phyloP scores from a whole-genome alignment of 2,888 invertebrate species.

The Eupithecia subfuscata region DNA sequence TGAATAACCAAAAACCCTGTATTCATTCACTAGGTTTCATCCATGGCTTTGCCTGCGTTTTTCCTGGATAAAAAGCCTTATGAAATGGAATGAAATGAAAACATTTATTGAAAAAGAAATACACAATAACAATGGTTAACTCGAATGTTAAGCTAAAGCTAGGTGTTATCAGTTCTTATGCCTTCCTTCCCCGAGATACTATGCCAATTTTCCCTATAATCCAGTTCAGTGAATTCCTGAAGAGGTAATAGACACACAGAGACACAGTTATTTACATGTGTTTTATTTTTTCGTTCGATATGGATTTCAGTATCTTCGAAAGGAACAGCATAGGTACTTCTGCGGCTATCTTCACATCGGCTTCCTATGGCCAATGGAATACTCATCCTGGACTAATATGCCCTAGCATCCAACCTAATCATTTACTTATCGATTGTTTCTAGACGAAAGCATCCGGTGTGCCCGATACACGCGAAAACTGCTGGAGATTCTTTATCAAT shows the following conservation, averaged over 20 bases:
- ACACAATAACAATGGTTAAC: too few species aligned
- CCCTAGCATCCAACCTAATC: not conserved
- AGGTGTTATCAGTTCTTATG: too few species aligned
- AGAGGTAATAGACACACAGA: not conserved
- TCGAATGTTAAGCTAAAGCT: too few species aligned
- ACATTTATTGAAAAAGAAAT: too few species aligned
- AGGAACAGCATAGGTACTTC: not conserved
- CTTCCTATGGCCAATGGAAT: not conserved
- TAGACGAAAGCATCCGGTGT: slow-evolving; percentile 92
- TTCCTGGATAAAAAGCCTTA: not conserved
- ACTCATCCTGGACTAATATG: not conserved
- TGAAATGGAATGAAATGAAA: too few species aligned
- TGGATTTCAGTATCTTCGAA: not conserved
- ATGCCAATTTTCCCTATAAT: not conserved
- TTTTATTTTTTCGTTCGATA: not conserved
- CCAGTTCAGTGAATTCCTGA: not conserved
- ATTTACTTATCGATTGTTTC: slow-evolving; percentile 12
- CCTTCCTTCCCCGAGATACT: not conserved
- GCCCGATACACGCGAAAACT: slow-evolving; percentile 94
- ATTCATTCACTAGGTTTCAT: not conserved
- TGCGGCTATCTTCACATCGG: not conserved
- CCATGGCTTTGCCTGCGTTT: not conserved
- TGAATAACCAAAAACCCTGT: too few species aligned
- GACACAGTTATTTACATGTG: not conserved
- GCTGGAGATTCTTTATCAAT: slow-evolving; percentile 97